Base-by-base conservation (phyloP, 2,888 invertebrate genomes). In the Ectemnius lituratus region DNA sequence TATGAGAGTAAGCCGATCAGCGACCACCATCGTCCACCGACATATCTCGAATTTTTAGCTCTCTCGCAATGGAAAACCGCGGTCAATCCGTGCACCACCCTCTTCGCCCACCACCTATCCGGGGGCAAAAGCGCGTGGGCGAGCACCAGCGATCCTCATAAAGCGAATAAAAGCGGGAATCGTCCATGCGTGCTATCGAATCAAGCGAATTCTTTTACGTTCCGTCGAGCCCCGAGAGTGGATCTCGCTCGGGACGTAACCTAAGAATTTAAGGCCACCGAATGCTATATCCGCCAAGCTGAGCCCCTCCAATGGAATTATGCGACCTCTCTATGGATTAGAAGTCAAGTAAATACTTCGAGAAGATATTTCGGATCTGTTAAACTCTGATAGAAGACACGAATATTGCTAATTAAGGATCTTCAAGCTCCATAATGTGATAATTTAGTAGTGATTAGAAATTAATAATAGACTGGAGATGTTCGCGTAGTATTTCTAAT, bases 171-270 rank as follows among this genome's bases (percentile, higher is more conserved):
- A 72, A 79, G 62, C 76, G 61, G 63, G 76, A 57, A 49, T 69
- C 75, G 67, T 60, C 73, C 76, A 75, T 80, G 82, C 83, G 75
- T 82, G 73, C 73, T 79, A 82, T 82, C 78, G 80, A 78, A 76
- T 69, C 64, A 84, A 74, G 64, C 78, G 80, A 75, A 80, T 82
- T 81, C 76, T 78, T 80, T 84, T 76, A 78, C 76, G 75, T 82
- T 58, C 63, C 67, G 84, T 23, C 62, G 67, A 84, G 45, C 69
- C 20, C 70, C 47, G 66, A 79, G 73, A 75, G 75, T 69, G 63
- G 60, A 63, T 8, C 76, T 52, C 68, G 69, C 68, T 76, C 76
- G 72, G 72, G 62, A 67, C 62, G 67, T 71, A 71, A 68, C 46
- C 11, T 37, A 37, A 72, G 76, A 72, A 76, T 77, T 77, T 72